Conservation (phyloP, 2,113 vertebrate species). For the Mixornis gularis region DNA sequence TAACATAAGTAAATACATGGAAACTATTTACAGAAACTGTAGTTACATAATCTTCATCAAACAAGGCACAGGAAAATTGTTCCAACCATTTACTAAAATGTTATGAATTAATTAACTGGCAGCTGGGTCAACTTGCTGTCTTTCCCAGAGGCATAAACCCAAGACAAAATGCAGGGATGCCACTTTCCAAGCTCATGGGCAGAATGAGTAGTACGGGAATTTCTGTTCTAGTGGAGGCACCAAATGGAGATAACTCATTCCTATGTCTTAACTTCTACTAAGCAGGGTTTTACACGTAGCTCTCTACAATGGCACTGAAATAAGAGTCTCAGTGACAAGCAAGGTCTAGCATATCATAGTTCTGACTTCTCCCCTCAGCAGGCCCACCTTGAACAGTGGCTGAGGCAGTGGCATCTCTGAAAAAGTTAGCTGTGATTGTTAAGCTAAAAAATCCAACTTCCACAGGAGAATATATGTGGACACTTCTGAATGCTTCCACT, state of each 20-base stretch:
- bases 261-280: neutral
- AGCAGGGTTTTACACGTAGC: neutral
- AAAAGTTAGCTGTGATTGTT: neutral
- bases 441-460: neutral
- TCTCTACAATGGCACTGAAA: neutral
- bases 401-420: neutral
- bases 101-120: neutral
- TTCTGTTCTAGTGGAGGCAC: neutral
- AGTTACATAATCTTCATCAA: neutral
- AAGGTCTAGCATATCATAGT: neutral
- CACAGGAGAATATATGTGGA: neutral
- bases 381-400: accelerated
- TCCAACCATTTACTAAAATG: neutral
- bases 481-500: neutral
- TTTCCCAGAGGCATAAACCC: neutral
- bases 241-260: neutral
- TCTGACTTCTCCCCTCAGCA: neutral
- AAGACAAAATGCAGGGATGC: accelerated
- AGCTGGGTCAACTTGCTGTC: neutral
- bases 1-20: neutral
- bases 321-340: neutral
- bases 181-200: neutral
- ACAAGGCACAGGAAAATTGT: neutral
- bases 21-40: neutral
- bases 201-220: neutral